Evolutionary conservation across 2,888 invertebrate species (phyloP), one percentile per base, ranked within the genome.

Genomic region (Patella depressa): DNA sequence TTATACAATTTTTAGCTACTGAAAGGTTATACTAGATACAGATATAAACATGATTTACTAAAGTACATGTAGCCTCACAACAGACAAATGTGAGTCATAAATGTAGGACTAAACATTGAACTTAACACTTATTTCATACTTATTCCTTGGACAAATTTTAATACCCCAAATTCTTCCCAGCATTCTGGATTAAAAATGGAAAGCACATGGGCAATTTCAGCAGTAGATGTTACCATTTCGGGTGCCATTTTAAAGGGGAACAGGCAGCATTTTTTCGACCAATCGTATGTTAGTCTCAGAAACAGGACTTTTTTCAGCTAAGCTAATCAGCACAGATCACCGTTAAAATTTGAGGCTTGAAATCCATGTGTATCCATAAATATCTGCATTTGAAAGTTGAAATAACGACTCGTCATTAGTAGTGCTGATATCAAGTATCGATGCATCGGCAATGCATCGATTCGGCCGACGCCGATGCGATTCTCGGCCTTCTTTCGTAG

Each of bases 301-400:
- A 29, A 29, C 29, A 29, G 29, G 29, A 29, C 29, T 29, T 29
- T 29, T 29, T 29, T 29, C 29, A 29, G 29, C 29, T 29, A 29
- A 29, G 29, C 29, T 29, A 29, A 29, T 29, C 29, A 29, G 29
- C 29, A 29, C 29, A 29, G 59, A n/a, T 59, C 17, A 15, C 19
- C n/a, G 59, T 59, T 59, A 19, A 59, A 59, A 59, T 19, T 14
- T 59, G 59, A 59, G 59, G 29, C 59, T 59, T 59, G 5, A 59
- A 59, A 59, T 59, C 59, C 59, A 59, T 59, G 59, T 12, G 59
- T 59, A 59, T 59, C 59, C 59, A 59, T 59, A 59, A 59, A 59
- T 15, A 59, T 59, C 59, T 15, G 59, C 14, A 15, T 59, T 59
- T 15, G 59, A 59, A 59, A 59, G 59, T 59, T 5, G 19, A 59